A percentile compares a stretch with the other conserved stretches of the same genome.
Evolutionary conservation across 2,888 invertebrate genomes (phyloP).

Genomic region (Hirtodrosophila trivittata): DNA sequence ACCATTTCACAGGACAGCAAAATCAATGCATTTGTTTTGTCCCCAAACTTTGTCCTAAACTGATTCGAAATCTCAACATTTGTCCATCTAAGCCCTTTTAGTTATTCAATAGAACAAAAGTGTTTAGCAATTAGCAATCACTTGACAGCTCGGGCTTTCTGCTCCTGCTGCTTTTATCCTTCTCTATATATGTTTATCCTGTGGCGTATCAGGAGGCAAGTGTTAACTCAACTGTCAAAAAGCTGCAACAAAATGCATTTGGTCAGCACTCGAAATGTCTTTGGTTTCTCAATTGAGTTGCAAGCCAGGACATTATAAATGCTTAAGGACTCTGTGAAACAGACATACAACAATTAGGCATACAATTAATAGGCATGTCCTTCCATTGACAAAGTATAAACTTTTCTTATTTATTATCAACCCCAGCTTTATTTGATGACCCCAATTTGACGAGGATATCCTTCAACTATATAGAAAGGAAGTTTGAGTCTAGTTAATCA

Average conservation of each 20-base stretch:
- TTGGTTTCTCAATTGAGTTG: conserved; percentile 45
- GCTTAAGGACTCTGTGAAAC: too few relatives aligned
- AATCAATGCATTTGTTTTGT: conserved; percentile 56
- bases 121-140: conserved; percentile 73
- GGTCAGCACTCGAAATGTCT: conserved; percentile 6
- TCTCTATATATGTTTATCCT: too few relatives aligned
- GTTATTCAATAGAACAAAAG: conserved; percentile 47
- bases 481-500: too few relatives aligned
- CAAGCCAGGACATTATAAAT: conserved; percentile 43
- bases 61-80: conserved; percentile 7
- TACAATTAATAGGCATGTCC: too few relatives aligned
- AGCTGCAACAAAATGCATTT: conserved; percentile 22
- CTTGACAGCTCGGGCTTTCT: not conserved
- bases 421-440: too few relatives aligned
- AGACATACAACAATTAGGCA: too few relatives aligned
- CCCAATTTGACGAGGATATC: too few relatives aligned
- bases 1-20: conserved; percentile 35
- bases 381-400: too few relatives aligned
- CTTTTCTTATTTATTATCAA: too few relatives aligned
- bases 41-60: not conserved
- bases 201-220: too few relatives aligned
- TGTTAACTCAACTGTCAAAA: too few relatives aligned
- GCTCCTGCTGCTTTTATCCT: not conserved
- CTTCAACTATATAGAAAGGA: too few relatives aligned
- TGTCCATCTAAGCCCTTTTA: conserved; percentile 18